Evolutionary conservation across 2,797 vertebrate species (phyloP).

Genomic region (Paedocypris micromegethes): DNA sequence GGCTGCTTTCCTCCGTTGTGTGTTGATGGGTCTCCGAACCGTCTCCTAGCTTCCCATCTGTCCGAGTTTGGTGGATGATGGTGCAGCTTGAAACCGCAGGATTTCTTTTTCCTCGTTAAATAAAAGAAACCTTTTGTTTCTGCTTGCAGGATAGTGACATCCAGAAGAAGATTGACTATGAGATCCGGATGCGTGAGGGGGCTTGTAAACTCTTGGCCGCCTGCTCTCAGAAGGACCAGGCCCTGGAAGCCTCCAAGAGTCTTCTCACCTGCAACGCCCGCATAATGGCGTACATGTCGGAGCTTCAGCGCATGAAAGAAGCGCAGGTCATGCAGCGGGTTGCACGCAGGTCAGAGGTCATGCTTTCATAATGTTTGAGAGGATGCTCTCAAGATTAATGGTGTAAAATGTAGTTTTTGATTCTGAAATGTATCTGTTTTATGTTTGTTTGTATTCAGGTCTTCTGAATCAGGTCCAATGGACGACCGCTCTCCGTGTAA

Average conservation of each 20-base stretch:
- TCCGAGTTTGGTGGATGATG: too few relatives aligned
- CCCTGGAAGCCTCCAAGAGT: constrained; percentile 85
- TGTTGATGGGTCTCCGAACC: constrained; percentile 9
- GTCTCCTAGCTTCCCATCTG: background rate
- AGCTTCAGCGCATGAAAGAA: constrained; percentile 90
- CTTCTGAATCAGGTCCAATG: constrained; percentile 73
- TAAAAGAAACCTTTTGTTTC: background rate
- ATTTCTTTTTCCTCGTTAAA: too few relatives aligned
- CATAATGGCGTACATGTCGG: constrained; percentile 88
- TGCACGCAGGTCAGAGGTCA: constrained; percentile 65
- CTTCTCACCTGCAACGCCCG: constrained; percentile 85
- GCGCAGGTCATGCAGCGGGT: constrained; percentile 82
- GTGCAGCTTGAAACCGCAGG: too few relatives aligned
- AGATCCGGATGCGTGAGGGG: constrained; percentile 90
- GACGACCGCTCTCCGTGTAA: constrained; percentile 81
- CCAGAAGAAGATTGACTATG: constrained; percentile 89
- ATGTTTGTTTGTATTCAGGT: constrained; percentile 56
- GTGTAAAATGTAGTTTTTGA: background rate
- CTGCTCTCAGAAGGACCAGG: constrained; percentile 85
- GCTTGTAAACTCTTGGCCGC: constrained; percentile 87
- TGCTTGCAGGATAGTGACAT: constrained; percentile 82
- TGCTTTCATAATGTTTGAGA: too few relatives aligned
- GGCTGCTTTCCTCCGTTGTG: constrained; percentile 6
- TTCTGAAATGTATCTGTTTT: background rate
- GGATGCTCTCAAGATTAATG: too few relatives aligned